Base-by-base conservation (phyloP, 1,140 invertebrate genomes). In the Apocrypta bakeri region DNA sequence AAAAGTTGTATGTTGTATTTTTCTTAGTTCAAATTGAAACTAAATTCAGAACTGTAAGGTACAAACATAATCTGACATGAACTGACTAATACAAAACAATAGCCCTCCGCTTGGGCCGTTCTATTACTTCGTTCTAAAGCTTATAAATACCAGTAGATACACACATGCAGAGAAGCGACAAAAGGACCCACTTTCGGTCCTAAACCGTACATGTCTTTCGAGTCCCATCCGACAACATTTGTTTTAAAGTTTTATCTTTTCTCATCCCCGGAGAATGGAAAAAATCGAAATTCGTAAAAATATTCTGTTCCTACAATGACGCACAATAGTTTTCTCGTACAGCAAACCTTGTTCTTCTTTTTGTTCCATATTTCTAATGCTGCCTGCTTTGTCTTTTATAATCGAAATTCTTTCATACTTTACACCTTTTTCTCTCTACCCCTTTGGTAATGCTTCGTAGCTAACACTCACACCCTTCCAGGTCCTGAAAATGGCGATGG, bases 381-480 rank as follows among this genome's bases (percentile, higher is more conserved):
- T 79, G 73, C 29, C 42, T 83, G 17, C 69, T 24, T 74, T 56
- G 56, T 83, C 31, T 83, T 76, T 75, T 74, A 37, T 2, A 37
- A 37, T 37, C 2, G 9, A 61, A 17, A 17, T 68, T 81, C 72
- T 71, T 33, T 75, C 64, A 42, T 81, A 78, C 83, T 82, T 80
- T 77, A 77, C 73, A 68, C 84, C 79, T 85, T 84, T 82, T 75
- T 71, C 78, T 71, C 74, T 83, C 86, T 75, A 80, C 66, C 64
- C 83, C 85, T 83, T 88, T 89, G 86, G 86, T 90, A 86, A 89
- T 90, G 88, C 87, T 88, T 91, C 87, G 89, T 92, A 89, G 90
- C 89, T 91, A 91, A 92, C 89, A 81, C 91, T 92, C 90, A 92
- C 90, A 92, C 88, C 89, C 86, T 91, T 91, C 87, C 84, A 91